Base-by-base conservation (phyloP, 2,888 invertebrate species). In the Cecidostiba fungosa region DNA sequence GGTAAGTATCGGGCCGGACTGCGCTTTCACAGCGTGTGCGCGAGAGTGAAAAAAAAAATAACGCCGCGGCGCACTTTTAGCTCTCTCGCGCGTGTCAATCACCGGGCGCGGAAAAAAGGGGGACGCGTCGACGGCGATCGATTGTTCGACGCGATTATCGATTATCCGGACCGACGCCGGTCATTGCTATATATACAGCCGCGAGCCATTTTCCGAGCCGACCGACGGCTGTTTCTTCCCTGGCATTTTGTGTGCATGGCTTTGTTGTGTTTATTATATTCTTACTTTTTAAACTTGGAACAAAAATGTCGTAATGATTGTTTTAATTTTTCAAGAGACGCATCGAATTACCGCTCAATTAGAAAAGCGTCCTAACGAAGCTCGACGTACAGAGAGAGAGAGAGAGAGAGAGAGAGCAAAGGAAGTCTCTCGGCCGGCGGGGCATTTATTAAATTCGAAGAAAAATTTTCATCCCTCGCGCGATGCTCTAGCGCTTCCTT, bases 121-220 rank as follows among this genome's bases (percentile, higher is more conserved):
- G 6, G 43, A 32, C 26, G 43, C 47, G 19, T 6, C 14, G 66
- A 26, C 70, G 78, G 29, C 72, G n/a, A 84, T 84, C 86, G 84
- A 86, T 86, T 70, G 83, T 77, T 77, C 81, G 80, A 19, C 59
- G 66, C 76, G 84, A 87, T 86, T 86, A 79, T 83, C 83, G 86
- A 86, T 83, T 85, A 85, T 86, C 29, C 77, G 39, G 59, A 12
- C 59, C 74, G 12, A 23, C n/a, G 72, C 70, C 54, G 43, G 54
- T 77, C 72, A 23, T 47, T 70, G 73, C 78, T n/a, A n/a, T n/a
- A n/a, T n/a, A 54, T 19, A 19, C n/a, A 8, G 14, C 59, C 23
- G 59, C 62, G 62, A 62, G 62, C 23, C 50, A 85, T 86, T 87
- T 85, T 80, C 73, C 69, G 39, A 5, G 36, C 47, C 84, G 8